These are phyloP conservation scores for Odocoileus hemionus DNA, from an alignment of 2,113 vertebrate genomes.

Conservation along the genomic window DNA sequence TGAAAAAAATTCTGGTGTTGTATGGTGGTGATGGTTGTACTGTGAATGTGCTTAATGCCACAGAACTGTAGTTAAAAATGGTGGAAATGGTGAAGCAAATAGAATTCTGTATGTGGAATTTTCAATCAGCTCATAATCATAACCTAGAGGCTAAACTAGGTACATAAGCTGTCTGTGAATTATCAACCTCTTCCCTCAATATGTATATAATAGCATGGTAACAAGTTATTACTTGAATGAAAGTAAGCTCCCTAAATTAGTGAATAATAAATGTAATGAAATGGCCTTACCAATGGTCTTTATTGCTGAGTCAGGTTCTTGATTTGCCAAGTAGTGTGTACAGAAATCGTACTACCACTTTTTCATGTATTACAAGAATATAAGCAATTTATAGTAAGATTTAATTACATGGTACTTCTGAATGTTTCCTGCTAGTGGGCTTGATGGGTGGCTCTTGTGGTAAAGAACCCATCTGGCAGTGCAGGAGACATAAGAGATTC, in stretches of 20 bases:
- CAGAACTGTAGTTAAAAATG: neutral
- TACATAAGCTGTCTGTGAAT: neutral
- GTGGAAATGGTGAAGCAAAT: neutral
- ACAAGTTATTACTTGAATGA: neutral
- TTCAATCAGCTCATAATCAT: neutral
- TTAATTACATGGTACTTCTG: neutral
- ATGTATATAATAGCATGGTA: neutral
- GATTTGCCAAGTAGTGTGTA: neutral
- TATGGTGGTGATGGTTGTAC: neutral
- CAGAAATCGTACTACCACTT: neutral
- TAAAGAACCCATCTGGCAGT: neutral
- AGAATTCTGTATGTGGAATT: neutral
- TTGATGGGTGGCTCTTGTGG: neutral
- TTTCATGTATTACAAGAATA: neutral
- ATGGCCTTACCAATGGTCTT: neutral
- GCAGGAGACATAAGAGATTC: neutral
- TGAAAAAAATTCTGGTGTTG: neutral
- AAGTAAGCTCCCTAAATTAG: neutral
- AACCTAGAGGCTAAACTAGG: neutral
- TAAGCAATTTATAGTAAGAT: neutral
- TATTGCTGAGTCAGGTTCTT: neutral
- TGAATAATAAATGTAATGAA: neutral
- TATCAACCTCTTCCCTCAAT: neutral
- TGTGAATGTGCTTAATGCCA: neutral
- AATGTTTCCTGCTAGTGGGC: neutral